Evolutionary conservation across 2,797 vertebrate species (phyloP), one percentile per base, ranked within the genome.

Genomic region (Pangasius krempfi): DNA sequence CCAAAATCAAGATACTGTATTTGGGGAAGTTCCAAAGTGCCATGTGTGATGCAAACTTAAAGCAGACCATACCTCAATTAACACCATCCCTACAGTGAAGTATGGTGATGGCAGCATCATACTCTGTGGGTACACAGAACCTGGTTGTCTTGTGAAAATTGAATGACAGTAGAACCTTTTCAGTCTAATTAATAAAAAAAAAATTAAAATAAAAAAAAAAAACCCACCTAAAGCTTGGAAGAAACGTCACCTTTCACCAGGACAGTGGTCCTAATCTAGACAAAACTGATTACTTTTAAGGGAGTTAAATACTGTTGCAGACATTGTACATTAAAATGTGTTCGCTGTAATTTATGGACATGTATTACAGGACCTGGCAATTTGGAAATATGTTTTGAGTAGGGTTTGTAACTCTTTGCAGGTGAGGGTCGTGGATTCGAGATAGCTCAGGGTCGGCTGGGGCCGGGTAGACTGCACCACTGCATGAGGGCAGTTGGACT

Each of bases 371-470:
- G 13, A 18, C 27, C 6, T 50, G 27, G 6, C 60, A 30, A n/a
- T 47, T 66, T 47, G 40, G 5, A 64, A 47, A 47, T 83, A 9
- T 58, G 33, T 58, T 50, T 83, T 47, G 20, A 4, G 25, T 64
- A 10, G 13, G 58, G 33, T 88, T 89, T 78, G 1, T 52, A 62
- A 83, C 47, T 16, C 40, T 78, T 70, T 56, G 0, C 91, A 99
- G 98, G 98, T 70, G 98, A 99, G 89, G 98, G 98, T 44, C 93
- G 96, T 73, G 98, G 98, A 0, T 99, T 99, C 92, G 97, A 99
- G 92, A 98, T 99, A 0, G 97, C 98, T 4, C 98, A 99, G 91
- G 97, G 97, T 9, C 96, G 97, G 0, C 96, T 99, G 1, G 98
- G 98, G 1, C 97, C 98, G 0, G 98, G 98, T 84, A 93, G 97